Base-by-base conservation (phyloP, 2,888 invertebrate species). In the Phyto melanocephala region DNA sequence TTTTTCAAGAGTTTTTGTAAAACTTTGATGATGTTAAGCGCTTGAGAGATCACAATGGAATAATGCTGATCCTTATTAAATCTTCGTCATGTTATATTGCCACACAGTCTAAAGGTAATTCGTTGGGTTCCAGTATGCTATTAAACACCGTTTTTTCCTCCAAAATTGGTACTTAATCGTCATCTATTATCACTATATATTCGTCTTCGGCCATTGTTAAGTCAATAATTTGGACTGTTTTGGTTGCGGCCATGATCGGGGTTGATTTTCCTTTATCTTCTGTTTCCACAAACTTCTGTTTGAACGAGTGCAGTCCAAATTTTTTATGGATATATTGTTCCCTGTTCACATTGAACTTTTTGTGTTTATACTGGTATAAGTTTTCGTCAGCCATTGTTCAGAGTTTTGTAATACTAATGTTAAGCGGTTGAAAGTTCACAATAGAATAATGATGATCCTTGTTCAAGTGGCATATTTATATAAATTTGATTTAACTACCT, bases 251-350 rank as follows among this genome's bases (percentile, higher is more conserved):
- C 10, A 22, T n/a, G 1, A 35, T 56, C 0, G 17, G 2, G 7
- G 13, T n/a, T 3, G 20, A 2, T 24, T 17, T 50, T 42, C 68
- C 33, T 2, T 62, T 60, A 22, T 60, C n/a, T 28, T 76, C 52
- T 1, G 42, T 13, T 15, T 68, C 52, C 3, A 50, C 42, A 15
- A 0, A 15, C n/a, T 67, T 68, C 1, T 68, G 58, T 20, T 85
- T 86, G 2, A 85, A 85, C 22, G 84, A 84, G 20, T 80, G 76
- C 0, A 78, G 24, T 0, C 78, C 54, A 42, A 87, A 85, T 70
- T 88, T 87, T 67, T 88, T 86, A 56, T 87, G 87, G 28, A 71
- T 42, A 42, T 87, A 87, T 5, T 11, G 45, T 35, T 37, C 42
- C 2, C 56, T 15, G 11, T 82, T 74, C n/a, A 40, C 15, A 24